A percentile compares a stretch with the other conserved stretches of the same genome.
These are phyloP conservation scores for Scolopax rusticola DNA, from an alignment of 2,797 vertebrate species.

Conservation along the genomic window DNA sequence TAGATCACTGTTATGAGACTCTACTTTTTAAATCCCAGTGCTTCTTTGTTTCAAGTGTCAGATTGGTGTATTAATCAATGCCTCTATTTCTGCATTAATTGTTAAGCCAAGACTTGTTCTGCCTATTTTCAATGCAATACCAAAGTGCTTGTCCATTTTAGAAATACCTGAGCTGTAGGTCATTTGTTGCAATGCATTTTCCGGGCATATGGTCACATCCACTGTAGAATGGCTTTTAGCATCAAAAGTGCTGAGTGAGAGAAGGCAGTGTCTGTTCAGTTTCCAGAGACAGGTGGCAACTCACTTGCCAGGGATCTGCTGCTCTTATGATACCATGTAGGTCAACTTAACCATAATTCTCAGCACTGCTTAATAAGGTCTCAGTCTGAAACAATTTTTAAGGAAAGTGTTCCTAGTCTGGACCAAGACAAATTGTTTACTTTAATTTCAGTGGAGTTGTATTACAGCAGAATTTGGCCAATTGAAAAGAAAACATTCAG, in stretches of 20 bases:
- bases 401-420: not conserved
- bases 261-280: not conserved
- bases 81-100: not conserved
- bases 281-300: not conserved
- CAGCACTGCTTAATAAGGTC: not conserved
- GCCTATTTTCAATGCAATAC: not conserved
- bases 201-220: not conserved
- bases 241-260: not conserved
- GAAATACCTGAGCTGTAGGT: not conserved
- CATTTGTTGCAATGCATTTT: not conserved
- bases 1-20: not conserved
- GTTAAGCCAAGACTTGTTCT: not conserved
- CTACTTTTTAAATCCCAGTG: not conserved
- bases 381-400: not conserved
- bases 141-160: not conserved
- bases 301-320: not conserved
- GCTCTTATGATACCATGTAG: not conserved
- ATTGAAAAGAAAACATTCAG: conserved; percentile 23
- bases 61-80: not conserved
- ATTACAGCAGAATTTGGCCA: conserved; percentile 6
- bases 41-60: not conserved
- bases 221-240: not conserved
- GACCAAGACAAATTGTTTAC: not conserved
- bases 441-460: not conserved
- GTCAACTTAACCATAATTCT: not conserved